Evolutionary conservation across 1,140 invertebrate species (phyloP).

Genomic region (Drosophila pruinosa): DNA sequence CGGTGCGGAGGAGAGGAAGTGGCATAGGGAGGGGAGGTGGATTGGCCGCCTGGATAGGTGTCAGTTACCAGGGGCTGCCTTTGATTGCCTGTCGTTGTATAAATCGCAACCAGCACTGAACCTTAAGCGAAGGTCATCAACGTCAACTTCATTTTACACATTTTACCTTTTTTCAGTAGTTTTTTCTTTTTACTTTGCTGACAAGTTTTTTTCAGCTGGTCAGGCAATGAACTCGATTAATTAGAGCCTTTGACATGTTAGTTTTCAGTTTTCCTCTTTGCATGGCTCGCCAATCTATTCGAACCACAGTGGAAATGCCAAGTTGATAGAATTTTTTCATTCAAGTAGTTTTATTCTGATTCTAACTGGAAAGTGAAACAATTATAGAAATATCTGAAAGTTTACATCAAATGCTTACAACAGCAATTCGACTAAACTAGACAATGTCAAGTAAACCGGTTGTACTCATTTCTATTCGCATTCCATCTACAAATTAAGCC

Average conservation of each 20-base stretch:
- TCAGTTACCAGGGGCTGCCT: conserved; percentile 55
- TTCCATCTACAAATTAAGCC: neutral
- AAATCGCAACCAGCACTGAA: conserved; percentile 54
- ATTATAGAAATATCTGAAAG: neutral
- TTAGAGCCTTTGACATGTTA: conserved; percentile 67
- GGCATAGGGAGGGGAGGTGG: neutral
- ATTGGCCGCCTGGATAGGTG: conserved; percentile 47
- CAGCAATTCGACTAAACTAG: too few relatives aligned
- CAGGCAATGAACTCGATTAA: conserved; percentile 77
- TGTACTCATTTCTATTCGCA: too few relatives aligned
- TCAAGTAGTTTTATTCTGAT: conserved; percentile 2
- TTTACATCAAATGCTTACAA: neutral
- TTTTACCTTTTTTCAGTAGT: conserved; percentile 50
- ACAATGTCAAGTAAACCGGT: too few relatives aligned
- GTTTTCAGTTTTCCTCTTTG: neutral
- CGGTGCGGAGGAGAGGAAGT: neutral
- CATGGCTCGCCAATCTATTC: too few relatives aligned
- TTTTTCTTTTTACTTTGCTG: conserved; percentile 38
- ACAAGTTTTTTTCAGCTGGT: conserved; percentile 34
- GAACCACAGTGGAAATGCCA: conserved; percentile 55
- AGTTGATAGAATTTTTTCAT: conserved; percentile 35
- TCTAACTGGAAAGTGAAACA: neutral
- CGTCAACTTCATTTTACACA: conserved; percentile 41
- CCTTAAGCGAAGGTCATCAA: conserved; percentile 74
- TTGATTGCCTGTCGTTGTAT: conserved; percentile 33